phyloP scores from a whole-genome alignment of 92 coral and sea anemone species.

The Chrysogorgia sp. region DNA sequence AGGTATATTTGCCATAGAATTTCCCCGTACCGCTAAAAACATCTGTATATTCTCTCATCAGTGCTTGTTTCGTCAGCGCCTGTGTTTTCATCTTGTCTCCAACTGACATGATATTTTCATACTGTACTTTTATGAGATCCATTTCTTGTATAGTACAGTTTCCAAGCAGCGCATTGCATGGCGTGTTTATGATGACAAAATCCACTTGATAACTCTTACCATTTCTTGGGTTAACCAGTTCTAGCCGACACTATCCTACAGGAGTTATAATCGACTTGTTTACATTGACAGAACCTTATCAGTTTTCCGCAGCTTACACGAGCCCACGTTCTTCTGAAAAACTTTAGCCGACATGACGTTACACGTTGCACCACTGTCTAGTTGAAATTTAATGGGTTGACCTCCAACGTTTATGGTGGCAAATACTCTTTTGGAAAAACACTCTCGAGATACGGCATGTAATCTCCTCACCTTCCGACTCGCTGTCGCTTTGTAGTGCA shows the following conservation, averaged over 20 bases:
- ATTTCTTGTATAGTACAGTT: slow-evolving; percentile 37
- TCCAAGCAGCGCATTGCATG: slow-evolving; percentile 39
- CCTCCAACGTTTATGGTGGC: slow-evolving; percentile 32
- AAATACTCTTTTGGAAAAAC: slow-evolving; percentile 19
- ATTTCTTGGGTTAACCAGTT: slow-evolving; percentile 42
- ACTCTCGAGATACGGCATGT: slow-evolving; percentile 22
- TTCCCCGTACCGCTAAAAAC: slow-evolving; percentile 22
- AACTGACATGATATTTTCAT: slow-evolving; percentile 38
- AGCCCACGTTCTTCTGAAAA: neutral
- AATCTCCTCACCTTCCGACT: slow-evolving; percentile 15
- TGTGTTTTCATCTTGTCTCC: slow-evolving; percentile 4
- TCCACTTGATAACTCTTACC: slow-evolving; percentile 39
- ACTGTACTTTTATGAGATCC: slow-evolving; percentile 36
- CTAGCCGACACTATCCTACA: slow-evolving; percentile 24
- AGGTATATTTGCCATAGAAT: slow-evolving; percentile 15
- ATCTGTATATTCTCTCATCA: slow-evolving; percentile 34
- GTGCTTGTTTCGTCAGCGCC: slow-evolving; percentile 30
- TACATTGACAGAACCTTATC: slow-evolving; percentile 29
- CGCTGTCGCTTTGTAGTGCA: slow-evolving; percentile 13
- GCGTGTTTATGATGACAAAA: slow-evolving; percentile 44
- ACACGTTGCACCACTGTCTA: slow-evolving; percentile 43
- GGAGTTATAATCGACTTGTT: slow-evolving; percentile 27
- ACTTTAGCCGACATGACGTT: slow-evolving; percentile 16
- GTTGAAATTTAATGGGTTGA: slow-evolving; percentile 35
- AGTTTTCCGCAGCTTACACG: neutral